Base-by-base conservation (phyloP, 2,113 vertebrate genomes). In the Gavialis gangeticus region DNA sequence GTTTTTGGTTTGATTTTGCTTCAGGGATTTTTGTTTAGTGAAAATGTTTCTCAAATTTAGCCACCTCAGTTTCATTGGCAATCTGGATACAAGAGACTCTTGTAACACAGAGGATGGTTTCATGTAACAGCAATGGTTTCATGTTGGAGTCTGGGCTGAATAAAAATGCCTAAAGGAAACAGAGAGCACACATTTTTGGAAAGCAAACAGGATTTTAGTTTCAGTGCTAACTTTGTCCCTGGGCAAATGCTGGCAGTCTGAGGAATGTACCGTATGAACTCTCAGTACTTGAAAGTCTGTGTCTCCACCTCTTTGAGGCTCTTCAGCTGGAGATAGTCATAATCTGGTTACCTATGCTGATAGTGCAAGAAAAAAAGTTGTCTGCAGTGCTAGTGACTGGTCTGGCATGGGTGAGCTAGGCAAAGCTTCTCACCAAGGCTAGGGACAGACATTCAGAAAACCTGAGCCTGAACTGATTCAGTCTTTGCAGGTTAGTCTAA, bases 181-280 rank as follows among this genome's bases (percentile, higher is more conserved):
- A 27, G 17, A 0, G 0, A 82, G 56, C 56, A 75, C 3, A 34
- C 12, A 55, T 56, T 67, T 67, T 64, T 56, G 82, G 60, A 71
- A 91, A 71, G 27, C 34, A 6, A 27, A 19, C 19, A 0, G 0
- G 55, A 67, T 64, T 83, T 24, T 84, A 66, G 27, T 30, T 63
- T 59, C 0, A 57, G 56, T 3, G 1, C 30, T 64, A 55, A 46
- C 66, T 30, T 57, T 58, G 27, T 14, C 71, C 1, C 0, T 21
- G 73, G 67, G 16, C 63, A 66, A 66, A n/a, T 27, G 75, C 0
- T 0, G 6, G 0, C 1, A 0, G 5, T 19, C 19, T 3, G 14
- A n/a, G 58, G 55, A 55, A 71, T 84, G 60, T 3, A 56, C 76
- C 21, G 1, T 11, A 16, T 27, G 13, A 67, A 25, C 37, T 37